Evolutionary conservation across 2,888 invertebrate species (phyloP).

Genomic region (Drosophila kuntzei): DNA sequence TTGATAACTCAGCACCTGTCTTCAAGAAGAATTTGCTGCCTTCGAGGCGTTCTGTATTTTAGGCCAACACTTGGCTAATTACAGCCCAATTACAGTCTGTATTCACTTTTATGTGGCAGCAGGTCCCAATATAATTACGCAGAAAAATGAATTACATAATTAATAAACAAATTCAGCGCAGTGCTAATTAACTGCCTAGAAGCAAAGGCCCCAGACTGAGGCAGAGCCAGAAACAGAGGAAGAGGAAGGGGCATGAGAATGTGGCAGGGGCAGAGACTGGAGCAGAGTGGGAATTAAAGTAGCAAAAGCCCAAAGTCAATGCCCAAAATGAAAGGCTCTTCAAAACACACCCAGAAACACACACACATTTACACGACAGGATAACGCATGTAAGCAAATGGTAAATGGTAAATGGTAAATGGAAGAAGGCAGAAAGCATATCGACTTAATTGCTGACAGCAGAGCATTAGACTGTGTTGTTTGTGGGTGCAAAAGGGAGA

Average conservation of each 20-base stretch:
- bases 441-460: constrained; percentile 72
- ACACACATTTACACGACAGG: constrained; percentile 38
- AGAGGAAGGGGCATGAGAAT: background rate
- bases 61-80: constrained; percentile 64
- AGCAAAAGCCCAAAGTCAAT: constrained; percentile 54
- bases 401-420: constrained; percentile 59
- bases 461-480: constrained; percentile 47
- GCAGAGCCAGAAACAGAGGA: too few species aligned
- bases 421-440: constrained; percentile 59
- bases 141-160: constrained; percentile 81
- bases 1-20: constrained; percentile 39
- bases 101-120: constrained; percentile 65
- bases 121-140: constrained; percentile 73
- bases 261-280: background rate
- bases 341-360: constrained; percentile 49
- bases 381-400: constrained; percentile 65
- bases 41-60: constrained; percentile 11
- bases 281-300: constrained; percentile 48
- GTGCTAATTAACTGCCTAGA: constrained; percentile 68
- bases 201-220: constrained; percentile 10
- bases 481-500: constrained; percentile 4
- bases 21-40: constrained; percentile 29
- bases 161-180: constrained; percentile 78
- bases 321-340: constrained; percentile 56
- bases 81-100: constrained; percentile 70